Evolutionary conservation across 2,113 vertebrate genomes (phyloP).

Genomic region (Caloenas nicobarica): DNA sequence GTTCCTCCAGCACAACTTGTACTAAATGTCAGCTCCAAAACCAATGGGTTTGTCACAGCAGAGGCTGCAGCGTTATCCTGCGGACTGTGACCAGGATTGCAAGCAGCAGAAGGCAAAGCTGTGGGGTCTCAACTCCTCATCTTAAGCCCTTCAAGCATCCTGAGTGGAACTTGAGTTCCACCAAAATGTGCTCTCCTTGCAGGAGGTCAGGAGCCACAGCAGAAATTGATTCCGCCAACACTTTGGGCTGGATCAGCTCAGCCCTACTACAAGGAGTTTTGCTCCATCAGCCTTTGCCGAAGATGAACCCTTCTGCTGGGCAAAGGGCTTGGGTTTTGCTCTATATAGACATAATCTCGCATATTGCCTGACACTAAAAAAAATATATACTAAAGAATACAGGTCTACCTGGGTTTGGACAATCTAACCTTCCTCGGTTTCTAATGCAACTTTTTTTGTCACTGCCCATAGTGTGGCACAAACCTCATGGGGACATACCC

Average conservation of each 20-base stretch:
- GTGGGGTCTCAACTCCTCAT: neutral
- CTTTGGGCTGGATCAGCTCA: neutral
- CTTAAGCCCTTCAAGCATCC: neutral
- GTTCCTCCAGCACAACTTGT: neutral
- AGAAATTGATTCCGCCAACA: neutral
- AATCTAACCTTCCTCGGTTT: neutral
- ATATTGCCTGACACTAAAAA: accelerated
- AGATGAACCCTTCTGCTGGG: neutral
- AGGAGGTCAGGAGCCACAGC: neutral
- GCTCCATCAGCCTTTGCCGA: neutral
- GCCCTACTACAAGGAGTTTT: neutral
- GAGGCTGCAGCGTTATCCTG: neutral
- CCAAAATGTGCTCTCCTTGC: neutral
- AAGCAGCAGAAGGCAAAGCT: neutral
- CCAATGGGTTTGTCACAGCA: neutral
- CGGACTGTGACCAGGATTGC: neutral
- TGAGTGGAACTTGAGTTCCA: neutral
- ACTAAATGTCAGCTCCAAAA: neutral
- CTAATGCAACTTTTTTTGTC: neutral
- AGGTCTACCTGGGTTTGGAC: neutral
- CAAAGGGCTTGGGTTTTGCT: neutral
- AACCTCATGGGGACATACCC: accelerated
- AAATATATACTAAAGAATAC: neutral
- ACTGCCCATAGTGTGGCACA: neutral
- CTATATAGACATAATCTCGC: neutral